Base-by-base conservation (phyloP, 2,888 invertebrate species). In the Scaptomyza polygonia region DNA sequence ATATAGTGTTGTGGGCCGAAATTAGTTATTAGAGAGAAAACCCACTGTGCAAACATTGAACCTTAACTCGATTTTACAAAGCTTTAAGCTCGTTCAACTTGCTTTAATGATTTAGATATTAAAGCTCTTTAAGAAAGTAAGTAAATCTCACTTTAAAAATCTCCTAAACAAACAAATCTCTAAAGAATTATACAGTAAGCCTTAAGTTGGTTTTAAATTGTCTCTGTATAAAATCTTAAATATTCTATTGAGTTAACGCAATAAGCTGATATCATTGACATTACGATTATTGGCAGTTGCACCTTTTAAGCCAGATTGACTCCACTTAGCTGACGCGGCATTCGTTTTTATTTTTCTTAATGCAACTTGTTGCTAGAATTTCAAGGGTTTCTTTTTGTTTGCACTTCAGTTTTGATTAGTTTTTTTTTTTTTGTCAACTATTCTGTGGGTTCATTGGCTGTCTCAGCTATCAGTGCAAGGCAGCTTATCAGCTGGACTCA, bases 311-410 rank as follows among this genome's bases (percentile, higher is more conserved):
- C 30, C 52, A 48, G 48, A 39, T 44, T 53, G 29, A 1, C 5
- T 34, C 0, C 39, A 32, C 16, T 53, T 56, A 56, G 27, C 43
- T 52, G 55, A 45, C 29, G 58, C 54, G 32, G 8, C 43, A 30
- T 59, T 56, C 36, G 27, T 29, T 27, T 29, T 1, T 14, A 3
- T 21, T 27, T 48, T 48, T 27, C 44, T 48, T 8, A 25, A 29
- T 51, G 48, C 51, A 58, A 27, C 34, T 62, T 36, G 47, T 55
- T 49, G 39, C 0, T 21, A 36, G 14, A 40, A 43, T 72, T 62
- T 72, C 58, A 72, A 72, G 67, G 51, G 34, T 54, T 56, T 70
- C 49, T 32, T 42, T 43, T 44, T 32, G 36, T 18, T 7, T 36
- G 43, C 21, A 66, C 52, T 55, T 52, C 47, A 67, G n/a, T 48